Evolutionary conservation across 2,113 vertebrate species (phyloP).

Genomic region (Ammodytes marinus): DNA sequence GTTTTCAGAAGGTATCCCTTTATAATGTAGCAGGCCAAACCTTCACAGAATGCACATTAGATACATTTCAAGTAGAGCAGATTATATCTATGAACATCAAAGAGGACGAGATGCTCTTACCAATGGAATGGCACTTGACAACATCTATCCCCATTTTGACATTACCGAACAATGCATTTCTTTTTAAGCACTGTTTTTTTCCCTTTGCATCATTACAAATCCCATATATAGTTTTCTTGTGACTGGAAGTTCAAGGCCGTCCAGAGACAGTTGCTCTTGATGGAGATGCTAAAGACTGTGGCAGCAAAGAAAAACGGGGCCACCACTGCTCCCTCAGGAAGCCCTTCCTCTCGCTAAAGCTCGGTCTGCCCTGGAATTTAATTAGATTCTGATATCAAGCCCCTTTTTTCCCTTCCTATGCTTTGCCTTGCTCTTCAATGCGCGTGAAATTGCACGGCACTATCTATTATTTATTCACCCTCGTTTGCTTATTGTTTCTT

Average conservation of each 20-base stretch:
- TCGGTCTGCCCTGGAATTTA: constrained; percentile 82
- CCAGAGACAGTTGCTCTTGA: constrained; percentile 59
- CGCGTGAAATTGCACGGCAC: constrained; percentile 82
- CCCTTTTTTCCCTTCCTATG: constrained; percentile 52
- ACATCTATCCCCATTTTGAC: constrained; percentile 8
- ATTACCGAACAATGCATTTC: constrained; percentile 19
- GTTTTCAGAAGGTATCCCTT: background rate
- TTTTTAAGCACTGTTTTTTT: background rate
- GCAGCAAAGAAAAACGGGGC: constrained; percentile 71
- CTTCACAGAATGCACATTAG: background rate
- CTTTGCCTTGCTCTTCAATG: constrained; percentile 81
- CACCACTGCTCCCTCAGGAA: constrained; percentile 79
- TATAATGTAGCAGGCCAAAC: constrained; percentile 13
- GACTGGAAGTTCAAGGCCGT: constrained; percentile 42
- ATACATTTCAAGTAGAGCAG: constrained; percentile 20
- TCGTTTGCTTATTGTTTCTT: constrained; percentile 81
- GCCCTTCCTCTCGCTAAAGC: constrained; percentile 76
- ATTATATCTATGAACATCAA: constrained; percentile 54
- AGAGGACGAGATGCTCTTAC: constrained; percentile 1
- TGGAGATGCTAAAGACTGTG: constrained; percentile 54
- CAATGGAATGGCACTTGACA: constrained; percentile 49
- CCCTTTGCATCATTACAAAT: constrained; percentile 25
- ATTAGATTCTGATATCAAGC: constrained; percentile 83
- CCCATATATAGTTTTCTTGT: background rate
- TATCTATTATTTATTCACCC: constrained; percentile 85